Base-by-base conservation (phyloP, 1,140 invertebrate genomes). In the Streblospio benedicti region DNA sequence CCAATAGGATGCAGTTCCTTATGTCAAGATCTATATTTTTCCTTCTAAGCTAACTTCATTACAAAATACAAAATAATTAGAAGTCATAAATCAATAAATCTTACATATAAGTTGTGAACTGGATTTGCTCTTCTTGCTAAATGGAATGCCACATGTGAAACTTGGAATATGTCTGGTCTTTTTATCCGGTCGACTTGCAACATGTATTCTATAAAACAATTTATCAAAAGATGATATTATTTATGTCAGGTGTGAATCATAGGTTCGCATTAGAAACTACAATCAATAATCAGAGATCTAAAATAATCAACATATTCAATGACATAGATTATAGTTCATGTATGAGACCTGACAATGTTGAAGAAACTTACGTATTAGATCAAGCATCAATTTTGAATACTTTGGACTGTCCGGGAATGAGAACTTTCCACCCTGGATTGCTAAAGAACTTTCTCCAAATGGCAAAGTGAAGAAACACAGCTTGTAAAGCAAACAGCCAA, bases 391-490 rank as follows among this genome's bases (percentile, higher is more conserved):
- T 60, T 70, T 73, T 30, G 85, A 86, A 79, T 85, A 92, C 78
- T 82, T 85, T 28, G 87, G 87, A 77, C 81, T 84, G 76, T 91
- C 89, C 49, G 91, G 92, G 78, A 95, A 87, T 56, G 83, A 84
- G 74, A 93, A 92, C 69, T 88, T 87, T 45, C 89, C 91, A 76
- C 86, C 91, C 77, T 94, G 91, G 71, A 97, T 96, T 45, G 93
- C 93, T 63, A 96, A 78, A 16, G 89, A 86, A 73, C 90, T 93
- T 77, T 97, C 93, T 16, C 90, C 92, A 81, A 97, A 96, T 55
- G 93, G 93, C 67, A 94, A 80, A 20, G 85, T 84, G 76, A 94
- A 95, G 75, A 89, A 96, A 77, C 91, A 94, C 55, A 96, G 82
- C 77, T 92, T 91, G 73, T 92, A 95, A 23, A 95, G 79, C 68